Percentiles rank a stretch among this genome's conserved stretches.
phyloP scores from a whole-genome alignment of 2,888 invertebrate genomes.

The Acronicta alni region DNA sequence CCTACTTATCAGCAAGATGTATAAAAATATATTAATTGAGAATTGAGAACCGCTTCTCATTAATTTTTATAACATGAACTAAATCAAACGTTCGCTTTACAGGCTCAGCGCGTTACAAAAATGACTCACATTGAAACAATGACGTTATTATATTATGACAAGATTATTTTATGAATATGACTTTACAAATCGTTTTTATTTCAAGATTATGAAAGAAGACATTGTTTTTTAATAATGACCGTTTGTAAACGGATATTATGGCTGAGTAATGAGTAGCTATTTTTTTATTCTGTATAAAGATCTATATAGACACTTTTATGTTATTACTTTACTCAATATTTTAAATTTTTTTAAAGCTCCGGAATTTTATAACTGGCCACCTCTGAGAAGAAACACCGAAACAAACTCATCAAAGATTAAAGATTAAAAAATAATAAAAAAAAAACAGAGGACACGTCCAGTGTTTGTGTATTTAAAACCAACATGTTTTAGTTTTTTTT shows the following conservation, averaged over 20 bases:
- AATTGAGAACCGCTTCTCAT: background rate
- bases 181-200: slow-evolving; percentile 3
- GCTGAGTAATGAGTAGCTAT: background rate
- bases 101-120: slow-evolving; percentile 6
- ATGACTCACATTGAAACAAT: slow-evolving; percentile 10
- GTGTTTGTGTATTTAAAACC: too few species aligned
- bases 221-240: background rate
- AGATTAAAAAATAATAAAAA: background rate
- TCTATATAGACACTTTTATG: too few species aligned
- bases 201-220: background rate
- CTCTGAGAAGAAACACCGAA: too few species aligned
- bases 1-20: too few species aligned
- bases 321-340: too few species aligned
- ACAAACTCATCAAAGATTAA: too few species aligned
- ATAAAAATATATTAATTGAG: background rate
- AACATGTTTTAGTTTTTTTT: background rate
- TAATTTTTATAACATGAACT: slow-evolving; percentile 12
- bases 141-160: slow-evolving; percentile 6
- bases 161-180: slow-evolving; percentile 1
- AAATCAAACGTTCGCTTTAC: slow-evolving; percentile 1
- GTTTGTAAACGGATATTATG: background rate
- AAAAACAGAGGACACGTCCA: too few species aligned
- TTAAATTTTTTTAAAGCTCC: too few species aligned
- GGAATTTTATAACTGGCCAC: too few species aligned
- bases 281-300: too few species aligned